These are phyloP conservation scores for Dicranocentrus wangi DNA, from an alignment of 2,888 invertebrate genomes.

Conservation along the genomic window DNA sequence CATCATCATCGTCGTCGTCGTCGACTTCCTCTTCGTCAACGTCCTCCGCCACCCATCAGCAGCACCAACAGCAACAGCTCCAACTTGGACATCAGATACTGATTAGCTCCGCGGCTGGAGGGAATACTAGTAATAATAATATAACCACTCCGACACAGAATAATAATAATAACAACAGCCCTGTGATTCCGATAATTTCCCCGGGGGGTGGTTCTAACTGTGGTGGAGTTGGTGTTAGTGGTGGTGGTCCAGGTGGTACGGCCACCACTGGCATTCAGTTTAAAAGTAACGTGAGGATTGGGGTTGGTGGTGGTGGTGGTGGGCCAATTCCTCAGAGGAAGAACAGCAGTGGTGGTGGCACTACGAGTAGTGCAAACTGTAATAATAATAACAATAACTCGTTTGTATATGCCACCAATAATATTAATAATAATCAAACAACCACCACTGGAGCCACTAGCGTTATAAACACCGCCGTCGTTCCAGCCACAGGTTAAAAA, in stretches of 20 bases:
- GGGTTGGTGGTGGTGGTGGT: too few species aligned
- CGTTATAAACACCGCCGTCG: too few species aligned
- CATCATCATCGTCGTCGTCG: neutral
- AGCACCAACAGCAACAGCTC: neutral
- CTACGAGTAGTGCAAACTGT: neutral
- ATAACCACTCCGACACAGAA: too few species aligned
- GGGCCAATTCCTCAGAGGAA: neutral
- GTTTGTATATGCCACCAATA: too few species aligned
- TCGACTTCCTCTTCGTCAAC: neutral
- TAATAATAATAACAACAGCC: slow-evolving; percentile 11
- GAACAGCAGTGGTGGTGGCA: neutral
- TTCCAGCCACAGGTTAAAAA: too few species aligned
- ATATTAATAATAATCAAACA: too few species aligned
- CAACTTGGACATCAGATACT: neutral
- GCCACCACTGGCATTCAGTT: too few species aligned
- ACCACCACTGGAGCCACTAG: too few species aligned
- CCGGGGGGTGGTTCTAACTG: slow-evolving; percentile 11
- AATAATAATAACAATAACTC: slow-evolving; percentile 5
- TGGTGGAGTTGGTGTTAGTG: slow-evolving; percentile 31
- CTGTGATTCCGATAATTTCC: slow-evolving; percentile 14
- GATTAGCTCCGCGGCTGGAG: neutral
- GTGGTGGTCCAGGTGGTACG: slow-evolving; percentile 15
- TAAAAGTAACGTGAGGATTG: too few species aligned
- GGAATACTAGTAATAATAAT: slow-evolving; percentile 14
- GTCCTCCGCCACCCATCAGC: neutral